Base-by-base conservation (phyloP, 2,113 vertebrate genomes). In the Rhabdornis inornatus region DNA sequence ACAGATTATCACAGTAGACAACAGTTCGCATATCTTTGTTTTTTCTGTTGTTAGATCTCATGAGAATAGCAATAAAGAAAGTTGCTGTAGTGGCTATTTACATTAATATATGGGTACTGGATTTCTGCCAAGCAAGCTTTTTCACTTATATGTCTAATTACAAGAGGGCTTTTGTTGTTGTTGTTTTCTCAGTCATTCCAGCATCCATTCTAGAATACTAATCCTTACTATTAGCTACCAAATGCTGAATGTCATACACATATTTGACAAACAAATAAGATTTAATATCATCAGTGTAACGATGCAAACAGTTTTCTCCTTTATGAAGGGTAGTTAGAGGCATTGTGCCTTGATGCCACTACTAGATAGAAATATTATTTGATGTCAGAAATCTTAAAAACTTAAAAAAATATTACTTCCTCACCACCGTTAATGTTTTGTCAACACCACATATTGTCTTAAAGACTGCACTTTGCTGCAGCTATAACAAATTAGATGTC, bases 201-300 rank as follows among this genome's bases (percentile, higher is more conserved):
- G 77, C 31, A 92, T 33, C 30, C 24, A 74, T 93, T 95, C 50
- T 61, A 76, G 88, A 92, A 97, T 87, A 83, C 16, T 93, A 97
- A 96, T 90, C 55, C 59, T 84, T 90, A 71, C 10, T 71, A 64
- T 85, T 76, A 92, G 44, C 35, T 94, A 69, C 78, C 57, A 64
- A 87, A 91, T 87, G 45, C 24, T 91, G 71, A 94, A 93, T 68
- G 60, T 85, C 52, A 96, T 96, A 82, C 59, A 50, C 61, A 49
- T 79, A 94, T 95, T 97, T 96, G 88, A 96, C 44, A 94, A 95
- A 92, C 64, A 96, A 96, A 83, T 92, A 63, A 66, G 50, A 64
- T 95, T 94, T 91, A 94, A 55, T 76, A 84, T 83, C 9, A 77
- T 83, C 53, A 77, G 23, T 91, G 72, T 97, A 96, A 95, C 59